Evolutionary conservation across 2,888 invertebrate species (phyloP).

Genomic region (Dinocampus coccinellae): DNA sequence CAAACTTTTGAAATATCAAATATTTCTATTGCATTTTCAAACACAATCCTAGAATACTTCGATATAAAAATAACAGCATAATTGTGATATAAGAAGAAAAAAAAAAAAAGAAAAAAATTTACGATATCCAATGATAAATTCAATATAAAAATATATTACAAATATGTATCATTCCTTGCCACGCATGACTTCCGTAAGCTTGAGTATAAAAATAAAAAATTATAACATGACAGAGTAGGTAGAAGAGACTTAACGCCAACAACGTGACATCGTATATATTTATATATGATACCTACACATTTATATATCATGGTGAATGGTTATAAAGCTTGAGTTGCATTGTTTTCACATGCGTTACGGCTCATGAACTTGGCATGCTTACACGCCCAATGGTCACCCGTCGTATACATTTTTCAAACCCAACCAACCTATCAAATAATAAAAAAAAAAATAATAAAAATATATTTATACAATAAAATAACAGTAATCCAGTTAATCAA

Average conservation of each 20-base stretch:
- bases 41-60: neutral
- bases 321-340: slow-evolving; percentile 25
- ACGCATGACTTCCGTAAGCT: slow-evolving; percentile 1
- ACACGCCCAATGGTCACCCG: neutral
- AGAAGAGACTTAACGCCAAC: slow-evolving; percentile 41
- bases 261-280: slow-evolving; percentile 50
- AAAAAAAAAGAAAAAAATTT: no score
- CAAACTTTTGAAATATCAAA: neutral
- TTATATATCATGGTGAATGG: slow-evolving; percentile 56
- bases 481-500: neutral
- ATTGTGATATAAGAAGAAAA: neutral
- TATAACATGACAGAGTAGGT: slow-evolving; percentile 24
- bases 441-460: neutral
- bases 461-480: neutral
- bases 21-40: neutral
- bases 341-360: slow-evolving; percentile 37
- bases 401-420: neutral
- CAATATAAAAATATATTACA: neutral
- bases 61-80: neutral
- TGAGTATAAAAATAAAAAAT: neutral
- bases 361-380: slow-evolving; percentile 20
- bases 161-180: slow-evolving; percentile 5
- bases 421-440: neutral
- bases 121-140: neutral
- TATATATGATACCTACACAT: slow-evolving; percentile 58